Conservation (phyloP, 64 coral and sea anemone species). For the Acropora yongei region DNA sequence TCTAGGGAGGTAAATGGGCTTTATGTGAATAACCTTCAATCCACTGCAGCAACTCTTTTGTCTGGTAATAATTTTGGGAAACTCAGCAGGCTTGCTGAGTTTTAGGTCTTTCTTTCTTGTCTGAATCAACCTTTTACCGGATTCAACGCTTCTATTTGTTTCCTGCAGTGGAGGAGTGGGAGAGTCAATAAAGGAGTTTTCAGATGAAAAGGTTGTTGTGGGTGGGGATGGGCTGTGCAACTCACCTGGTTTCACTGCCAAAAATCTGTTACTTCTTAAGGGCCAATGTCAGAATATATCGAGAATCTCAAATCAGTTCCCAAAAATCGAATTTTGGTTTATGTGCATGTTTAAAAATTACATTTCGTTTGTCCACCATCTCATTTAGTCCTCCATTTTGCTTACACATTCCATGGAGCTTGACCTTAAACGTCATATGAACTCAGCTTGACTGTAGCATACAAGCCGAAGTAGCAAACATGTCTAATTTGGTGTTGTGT, state of each 20-base stretch:
- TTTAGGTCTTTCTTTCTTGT: neutral
- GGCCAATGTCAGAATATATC: neutral
- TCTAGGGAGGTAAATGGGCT: neutral
- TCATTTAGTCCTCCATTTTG: no score
- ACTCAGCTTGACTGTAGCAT: no score
- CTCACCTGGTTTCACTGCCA: slow-evolving; percentile 57
- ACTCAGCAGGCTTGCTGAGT: neutral
- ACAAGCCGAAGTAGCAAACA: no score
- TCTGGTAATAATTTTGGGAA: neutral
- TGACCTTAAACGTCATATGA: no score
- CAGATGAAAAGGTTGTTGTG: slow-evolving; percentile 21
- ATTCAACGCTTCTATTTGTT: slow-evolving; percentile 43
- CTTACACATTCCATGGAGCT: no score
- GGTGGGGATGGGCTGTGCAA: slow-evolving; percentile 72
- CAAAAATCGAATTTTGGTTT: no score
- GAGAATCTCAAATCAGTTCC: no score
- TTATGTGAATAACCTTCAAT: neutral
- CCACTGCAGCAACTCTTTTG: neutral
- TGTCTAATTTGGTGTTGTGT: no score
- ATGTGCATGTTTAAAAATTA: no score
- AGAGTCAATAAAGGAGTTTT: slow-evolving; percentile 20
- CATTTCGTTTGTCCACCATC: no score
- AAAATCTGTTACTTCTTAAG: slow-evolving; percentile 57
- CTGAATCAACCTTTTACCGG: slow-evolving; percentile 44
- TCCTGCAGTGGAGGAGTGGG: slow-evolving; percentile 57